Evolutionary conservation across 2,113 vertebrate genomes (phyloP), one percentile per base, ranked within the genome.

Genomic region (Aldabrachelys gigantea): DNA sequence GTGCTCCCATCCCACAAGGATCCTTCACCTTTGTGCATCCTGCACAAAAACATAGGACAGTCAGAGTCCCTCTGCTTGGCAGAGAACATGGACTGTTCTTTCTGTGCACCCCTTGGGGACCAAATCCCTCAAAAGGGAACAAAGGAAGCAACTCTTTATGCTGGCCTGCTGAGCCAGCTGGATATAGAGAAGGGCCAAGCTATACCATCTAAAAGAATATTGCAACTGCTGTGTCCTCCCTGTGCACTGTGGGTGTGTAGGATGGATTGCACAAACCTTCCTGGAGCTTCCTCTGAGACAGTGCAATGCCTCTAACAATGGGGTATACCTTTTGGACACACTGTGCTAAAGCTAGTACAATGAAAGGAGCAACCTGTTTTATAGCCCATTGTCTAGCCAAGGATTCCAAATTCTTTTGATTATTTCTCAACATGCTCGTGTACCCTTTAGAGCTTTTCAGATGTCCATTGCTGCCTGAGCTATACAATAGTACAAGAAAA

Each of bases 221-320:
- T n/a, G 62, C 62, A 69, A n/a, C 8, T 69, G 31, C 62, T 35
- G 16, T 19, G 31, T 7, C 31, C 8, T 44, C 22, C 72, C 11
- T 76, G 38, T 35, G 21, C 21, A 12, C 2, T 31, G 53, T 7
- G 4, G 2, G 85, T 38, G 52, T 80, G 24, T 27, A 14, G 21
- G 54, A n/a, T n/a, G 25, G 35, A 53, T 8, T 65, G 56, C 5
- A 76, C 41, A 25, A 41, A 41, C 22, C 72, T 41, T 76, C 38
- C 38, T 41, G 5, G 38, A 76, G n/a, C 38, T 76, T 76, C 41
- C 72, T 19, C 87, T 47, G 19, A 65, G 3, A 35, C 86, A 6
- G 5, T 84, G 0, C 38, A 57, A 6, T 85, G 44, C n/a, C 79
- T 13, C 0, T 14, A 5, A 27, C 62, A 49, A 14, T 47, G 44